Evolutionary conservation across 2,797 vertebrate species (phyloP).

Genomic region (Pteronotus mesoamericanus): DNA sequence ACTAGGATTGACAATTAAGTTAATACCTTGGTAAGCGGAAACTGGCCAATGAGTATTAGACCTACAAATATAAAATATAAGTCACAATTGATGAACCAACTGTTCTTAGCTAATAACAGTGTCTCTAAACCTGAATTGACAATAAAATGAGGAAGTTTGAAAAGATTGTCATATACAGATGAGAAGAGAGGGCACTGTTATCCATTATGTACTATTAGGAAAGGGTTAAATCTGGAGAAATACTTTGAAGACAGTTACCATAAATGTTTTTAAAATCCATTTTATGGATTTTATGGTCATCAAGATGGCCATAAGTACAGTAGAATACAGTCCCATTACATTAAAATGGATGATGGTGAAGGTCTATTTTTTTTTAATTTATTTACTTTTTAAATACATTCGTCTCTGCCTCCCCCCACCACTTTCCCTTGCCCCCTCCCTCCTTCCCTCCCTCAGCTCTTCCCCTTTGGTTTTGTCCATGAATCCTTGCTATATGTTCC

Average conservation of each 20-base stretch:
- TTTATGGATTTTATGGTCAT: no score
- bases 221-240: not conserved
- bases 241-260: not conserved
- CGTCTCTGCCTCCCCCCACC: no score
- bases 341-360: not conserved
- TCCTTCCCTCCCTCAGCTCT: no score
- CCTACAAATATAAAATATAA: not conserved
- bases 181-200: not conserved
- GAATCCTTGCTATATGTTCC: no score
- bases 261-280: not conserved
- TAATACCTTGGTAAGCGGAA: not conserved
- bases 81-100: not conserved
- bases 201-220: not conserved
- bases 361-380: not conserved
- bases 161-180: not conserved
- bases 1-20: not conserved
- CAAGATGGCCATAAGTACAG: no score
- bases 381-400: no score
- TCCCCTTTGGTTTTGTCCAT: no score
- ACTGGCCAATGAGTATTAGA: not conserved
- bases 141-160: not conserved
- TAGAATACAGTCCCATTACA: no score
- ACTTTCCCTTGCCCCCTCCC: no score
- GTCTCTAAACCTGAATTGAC: not conserved
- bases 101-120: not conserved